These are phyloP conservation scores for Rhopalosiphum maidis DNA, from an alignment of 1,140 invertebrate species.

Conservation along the genomic window DNA sequence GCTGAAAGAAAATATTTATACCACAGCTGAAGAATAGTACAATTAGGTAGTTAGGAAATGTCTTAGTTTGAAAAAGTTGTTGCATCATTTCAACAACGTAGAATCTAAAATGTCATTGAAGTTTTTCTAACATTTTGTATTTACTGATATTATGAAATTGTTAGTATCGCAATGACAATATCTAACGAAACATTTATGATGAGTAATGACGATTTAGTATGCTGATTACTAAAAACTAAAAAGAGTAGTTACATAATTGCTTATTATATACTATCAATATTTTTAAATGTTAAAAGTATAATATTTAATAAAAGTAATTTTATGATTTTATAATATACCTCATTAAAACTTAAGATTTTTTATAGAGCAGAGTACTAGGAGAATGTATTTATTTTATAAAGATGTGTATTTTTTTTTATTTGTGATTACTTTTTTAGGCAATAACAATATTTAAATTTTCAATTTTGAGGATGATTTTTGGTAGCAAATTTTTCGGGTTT, in stretches of 20 bases:
- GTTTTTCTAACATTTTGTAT: neutral
- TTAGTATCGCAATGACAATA: neutral
- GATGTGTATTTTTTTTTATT: too few relatives aligned
- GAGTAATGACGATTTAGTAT: neutral
- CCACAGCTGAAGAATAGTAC: neutral
- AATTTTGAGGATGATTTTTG: too few relatives aligned
- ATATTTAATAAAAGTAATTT: neutral
- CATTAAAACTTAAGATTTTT: neutral
- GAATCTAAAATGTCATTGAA: neutral
- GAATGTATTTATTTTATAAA: too few relatives aligned
- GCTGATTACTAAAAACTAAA: neutral
- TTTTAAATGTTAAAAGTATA: neutral
- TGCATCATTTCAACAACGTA: neutral
- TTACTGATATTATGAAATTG: neutral
- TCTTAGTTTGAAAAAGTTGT: neutral
- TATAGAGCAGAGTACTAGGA: too few relatives aligned
- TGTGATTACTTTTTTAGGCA: too few relatives aligned
- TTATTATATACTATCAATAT: neutral
- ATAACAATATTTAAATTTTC: too few relatives aligned
- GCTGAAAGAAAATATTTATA: neutral
- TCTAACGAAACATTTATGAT: neutral
- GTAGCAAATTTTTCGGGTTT: too few relatives aligned
- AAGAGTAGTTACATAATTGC: neutral
- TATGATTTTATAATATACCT: neutral
- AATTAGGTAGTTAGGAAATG: neutral